Percentiles rank a stretch among this genome's conserved stretches.
Evolutionary conservation across 2,888 invertebrate species (phyloP).

Genomic region (Brachyopa scutellaris): DNA sequence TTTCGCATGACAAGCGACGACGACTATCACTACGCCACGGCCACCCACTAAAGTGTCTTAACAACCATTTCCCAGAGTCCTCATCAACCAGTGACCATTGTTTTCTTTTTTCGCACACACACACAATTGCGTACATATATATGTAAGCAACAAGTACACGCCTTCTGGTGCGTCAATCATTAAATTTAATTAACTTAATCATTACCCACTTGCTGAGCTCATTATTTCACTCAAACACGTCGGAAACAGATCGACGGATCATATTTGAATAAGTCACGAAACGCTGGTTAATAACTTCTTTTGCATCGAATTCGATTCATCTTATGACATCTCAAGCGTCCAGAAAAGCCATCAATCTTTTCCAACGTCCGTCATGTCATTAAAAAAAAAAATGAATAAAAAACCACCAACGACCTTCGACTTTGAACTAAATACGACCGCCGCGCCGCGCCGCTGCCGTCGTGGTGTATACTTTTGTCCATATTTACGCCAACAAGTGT

Average conservation of each 20-base stretch:
- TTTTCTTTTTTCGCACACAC: no score
- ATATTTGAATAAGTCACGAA: slow-evolving; percentile 14
- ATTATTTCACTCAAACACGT: not conserved
- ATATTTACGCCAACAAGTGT: slow-evolving; percentile 37
- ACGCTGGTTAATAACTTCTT: slow-evolving; percentile 7
- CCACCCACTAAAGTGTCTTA: no score
- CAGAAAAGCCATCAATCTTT: slow-evolving; percentile 12
- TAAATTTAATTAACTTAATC: slow-evolving; percentile 21
- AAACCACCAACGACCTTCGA: slow-evolving; percentile 56
- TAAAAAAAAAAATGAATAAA: slow-evolving; percentile 2
- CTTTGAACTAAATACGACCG: slow-evolving; percentile 60
- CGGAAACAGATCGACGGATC: not conserved
- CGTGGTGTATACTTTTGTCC: slow-evolving; percentile 35
- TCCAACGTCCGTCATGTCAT: not conserved
- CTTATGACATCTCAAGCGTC: not conserved
- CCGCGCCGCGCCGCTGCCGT: not conserved
- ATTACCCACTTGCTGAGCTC: not conserved
- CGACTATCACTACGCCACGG: no score
- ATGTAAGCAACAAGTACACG: not conserved
- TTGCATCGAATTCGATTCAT: slow-evolving; percentile 3
- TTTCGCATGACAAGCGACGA: no score
- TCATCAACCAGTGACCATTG: no score
- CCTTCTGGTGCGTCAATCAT: not conserved
- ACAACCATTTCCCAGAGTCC: no score
- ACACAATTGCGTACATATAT: no score